These are phyloP conservation scores for Caenorhabditis imperialis DNA, from an alignment of 2,888 invertebrate genomes.

Conservation along the genomic window DNA sequence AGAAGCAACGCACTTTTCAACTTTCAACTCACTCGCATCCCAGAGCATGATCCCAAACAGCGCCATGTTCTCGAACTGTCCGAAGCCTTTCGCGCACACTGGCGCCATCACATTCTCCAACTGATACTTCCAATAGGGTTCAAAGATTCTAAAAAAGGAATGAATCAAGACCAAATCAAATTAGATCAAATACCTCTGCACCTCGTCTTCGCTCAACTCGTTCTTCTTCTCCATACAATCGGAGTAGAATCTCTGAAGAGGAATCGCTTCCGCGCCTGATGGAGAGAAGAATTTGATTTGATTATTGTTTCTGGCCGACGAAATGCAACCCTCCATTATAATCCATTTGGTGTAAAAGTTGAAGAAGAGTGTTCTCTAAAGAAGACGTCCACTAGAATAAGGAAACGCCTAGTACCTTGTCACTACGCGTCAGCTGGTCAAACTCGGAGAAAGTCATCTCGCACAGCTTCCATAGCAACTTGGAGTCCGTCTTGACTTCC, in stretches of 20 bases:
- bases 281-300: conserved; percentile 25
- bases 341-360: conserved; percentile 45
- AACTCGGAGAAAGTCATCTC: conserved; percentile 37
- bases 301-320: conserved; percentile 15
- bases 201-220: conserved; percentile 24
- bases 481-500: conserved; percentile 39
- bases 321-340: conserved; percentile 29
- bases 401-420: conserved; percentile 14
- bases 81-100: conserved; percentile 4
- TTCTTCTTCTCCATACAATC: conserved; percentile 8
- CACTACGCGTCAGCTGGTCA: conserved; percentile 2
- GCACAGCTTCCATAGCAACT: conserved; percentile 38
- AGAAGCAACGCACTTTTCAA: no score
- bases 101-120: conserved; percentile 24
- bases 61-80: conserved; percentile 28
- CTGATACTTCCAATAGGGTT: conserved; percentile 38
- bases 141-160: conserved; percentile 37
- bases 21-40: conserved; percentile 40
- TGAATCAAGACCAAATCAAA: no score
- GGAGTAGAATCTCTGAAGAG: conserved; percentile 26
- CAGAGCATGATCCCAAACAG: conserved; percentile 33
- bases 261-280: conserved; percentile 12
- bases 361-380: conserved; percentile 28
- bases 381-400: background rate
- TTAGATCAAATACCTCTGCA: conserved; percentile 1